Evolutionary conservation across 2,797 vertebrate species (phyloP), one percentile per base, ranked within the genome.

Genomic region (Zalophus californianus): DNA sequence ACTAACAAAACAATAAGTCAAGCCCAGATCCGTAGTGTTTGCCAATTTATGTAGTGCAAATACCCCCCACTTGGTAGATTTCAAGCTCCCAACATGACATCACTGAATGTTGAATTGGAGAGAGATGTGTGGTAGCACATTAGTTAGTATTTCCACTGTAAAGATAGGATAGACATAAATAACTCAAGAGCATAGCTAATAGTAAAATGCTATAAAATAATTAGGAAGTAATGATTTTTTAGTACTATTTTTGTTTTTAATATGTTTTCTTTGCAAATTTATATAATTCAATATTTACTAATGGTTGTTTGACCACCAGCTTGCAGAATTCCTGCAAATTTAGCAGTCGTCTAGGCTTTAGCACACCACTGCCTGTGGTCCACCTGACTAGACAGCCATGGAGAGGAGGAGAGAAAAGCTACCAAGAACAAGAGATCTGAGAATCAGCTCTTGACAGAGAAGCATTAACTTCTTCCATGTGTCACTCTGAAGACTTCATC

Each of bases 1-100:
- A 77, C 70, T 62, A 96, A 58, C 56, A 80, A 60, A 96, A 92
- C 60, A 79, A 70, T 68, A 90, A 84, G 90, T 90, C 75, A 90
- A 92, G 38, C 25, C 25, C 79, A 78, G 21, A n/a, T 90, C 68
- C 77, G 13, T 82, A 75, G 35, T n/a, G 7, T 80, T 72, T 95
- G 78, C 48, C 86, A 78, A 58, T 93, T 83, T 93, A 56, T 87
- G 38, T 88, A 72, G 35, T 77, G 6, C 38, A 75, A 66, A 95
- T 89, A 82, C 48, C 62, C 62, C 27, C 44, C 27, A 66, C 15
- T 38, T 93, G 83, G 73, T 48, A 2, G 32, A 82, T 66, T 95
- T 85, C 64, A 92, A 23, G 38, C 41, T 87, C 38, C 25, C 13
- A 41, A 50, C 2, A 15, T 8, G 72, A 64, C 25, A 35, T 75